A percentile compares a stretch with the other conserved stretches of the same genome.
These are phyloP conservation scores for Castor canadensis DNA, from an alignment of 2,113 vertebrate genomes.

Conservation along the genomic window DNA sequence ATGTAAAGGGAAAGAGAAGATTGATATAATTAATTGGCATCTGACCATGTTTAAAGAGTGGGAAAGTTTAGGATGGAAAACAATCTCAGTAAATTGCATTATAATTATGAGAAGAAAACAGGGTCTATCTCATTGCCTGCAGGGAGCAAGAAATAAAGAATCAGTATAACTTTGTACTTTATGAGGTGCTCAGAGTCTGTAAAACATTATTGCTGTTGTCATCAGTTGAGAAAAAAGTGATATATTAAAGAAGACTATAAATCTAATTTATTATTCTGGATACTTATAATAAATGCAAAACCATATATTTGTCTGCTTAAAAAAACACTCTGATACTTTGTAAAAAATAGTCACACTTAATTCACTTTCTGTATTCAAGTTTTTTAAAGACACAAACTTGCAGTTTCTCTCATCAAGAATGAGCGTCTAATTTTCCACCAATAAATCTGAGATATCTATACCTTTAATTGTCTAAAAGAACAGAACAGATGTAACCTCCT, in stretches of 20 bases:
- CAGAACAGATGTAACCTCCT: not conserved
- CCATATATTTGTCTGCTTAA: not conserved
- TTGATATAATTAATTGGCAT: slow-evolving; percentile 79
- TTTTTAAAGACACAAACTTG: not conserved
- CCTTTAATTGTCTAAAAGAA: not conserved
- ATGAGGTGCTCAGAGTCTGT: slow-evolving; percentile 57
- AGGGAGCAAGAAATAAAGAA: slow-evolving; percentile 67
- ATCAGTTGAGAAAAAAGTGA: slow-evolving; percentile 45
- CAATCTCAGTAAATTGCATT: slow-evolving; percentile 72
- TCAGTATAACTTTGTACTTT: slow-evolving; percentile 64
- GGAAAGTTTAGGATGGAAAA: slow-evolving; percentile 67
- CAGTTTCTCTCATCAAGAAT: not conserved
- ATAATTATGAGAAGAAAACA: slow-evolving; percentile 73
- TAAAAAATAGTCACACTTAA: not conserved
- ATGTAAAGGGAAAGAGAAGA: slow-evolving; percentile 65
- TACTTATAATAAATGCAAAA: slow-evolving; percentile 36
- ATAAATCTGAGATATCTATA: not conserved
- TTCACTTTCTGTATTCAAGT: not conserved
- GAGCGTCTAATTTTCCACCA: not conserved
- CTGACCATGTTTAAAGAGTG: slow-evolving; percentile 73
- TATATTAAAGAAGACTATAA: slow-evolving; percentile 52
- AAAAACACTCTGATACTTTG: not conserved
- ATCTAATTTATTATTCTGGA: slow-evolving; percentile 47
- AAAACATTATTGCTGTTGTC: slow-evolving; percentile 62
- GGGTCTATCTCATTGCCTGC: slow-evolving; percentile 59